Base-by-base conservation (phyloP, 1,140 invertebrate species). In the Eciton burchellii region DNA sequence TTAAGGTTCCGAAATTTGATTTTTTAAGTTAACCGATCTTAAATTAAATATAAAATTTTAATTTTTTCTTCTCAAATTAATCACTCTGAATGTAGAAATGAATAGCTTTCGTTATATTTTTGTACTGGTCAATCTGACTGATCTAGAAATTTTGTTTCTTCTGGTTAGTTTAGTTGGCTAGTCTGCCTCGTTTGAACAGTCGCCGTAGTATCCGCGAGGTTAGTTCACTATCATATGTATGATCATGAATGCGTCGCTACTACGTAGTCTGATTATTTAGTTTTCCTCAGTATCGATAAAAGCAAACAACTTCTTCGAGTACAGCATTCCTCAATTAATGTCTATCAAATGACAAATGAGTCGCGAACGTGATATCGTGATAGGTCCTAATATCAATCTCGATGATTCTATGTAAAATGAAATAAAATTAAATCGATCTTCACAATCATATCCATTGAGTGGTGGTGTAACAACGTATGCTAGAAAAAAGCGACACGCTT, bases 341-440 rank as follows among this genome's bases (percentile, higher is more conserved):
- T 66, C 56, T 47, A 77, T 77, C 49, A 56, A 56, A 77, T 77
- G 74, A 47, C 49, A 77, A 77, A 66, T 56, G 41, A 66, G 21
- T 9, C 0, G 12, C 21, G 35, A 2, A 43, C 26, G n/a, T 12
- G 1, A 12, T 16, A n/a, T 45, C 43, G 54, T 0, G 29, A 16
- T 16, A 5, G 9, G 19, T 47, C 35, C 19, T n/a, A 11, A 56
- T n/a, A 21, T 56, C 1, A 47, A 14, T 12, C 19, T 56, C 35
- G 29, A n/a, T 19, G 21, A 21, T 41, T 26, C 24, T 12, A 14
- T 54, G 12, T 4, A 5, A 14, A 21, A 41, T 35, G 35, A 35
- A 35, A 3, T 77, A 43, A 77, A 49, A 63, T 79, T 79, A 57
- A 62, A 21, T 2, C 14, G 11, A 12, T 5, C 16, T 19, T 41